phyloP scores from a whole-genome alignment of 1,140 invertebrate species.

The Scaptodrosophila lebanonensis region DNA sequence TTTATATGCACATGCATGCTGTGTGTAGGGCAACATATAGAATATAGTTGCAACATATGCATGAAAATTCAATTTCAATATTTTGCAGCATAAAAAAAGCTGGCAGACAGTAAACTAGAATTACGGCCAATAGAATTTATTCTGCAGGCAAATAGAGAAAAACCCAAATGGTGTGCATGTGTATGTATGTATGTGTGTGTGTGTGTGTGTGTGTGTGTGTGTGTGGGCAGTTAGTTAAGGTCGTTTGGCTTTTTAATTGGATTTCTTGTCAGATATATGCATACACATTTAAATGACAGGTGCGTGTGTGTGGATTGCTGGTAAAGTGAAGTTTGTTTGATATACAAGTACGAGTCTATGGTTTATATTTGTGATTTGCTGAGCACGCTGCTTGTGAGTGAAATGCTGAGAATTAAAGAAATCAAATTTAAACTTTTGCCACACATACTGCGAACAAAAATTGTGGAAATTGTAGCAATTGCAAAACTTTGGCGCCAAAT shows the following conservation, averaged over 20 bases:
- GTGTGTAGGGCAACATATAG: neutral
- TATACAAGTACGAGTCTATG: too few species aligned
- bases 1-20: slow-evolving; percentile 15
- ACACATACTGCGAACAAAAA: slow-evolving; percentile 14
- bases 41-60: slow-evolving; percentile 51
- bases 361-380: too few species aligned
- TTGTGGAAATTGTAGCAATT: slow-evolving; percentile 53
- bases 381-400: too few species aligned
- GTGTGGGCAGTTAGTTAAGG: too few species aligned
- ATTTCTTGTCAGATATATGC: too few species aligned
- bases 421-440: slow-evolving; percentile 48
- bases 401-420: slow-evolving; percentile 49
- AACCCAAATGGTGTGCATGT: too few species aligned
- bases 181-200: too few species aligned
- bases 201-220: too few species aligned
- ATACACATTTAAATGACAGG: too few species aligned
- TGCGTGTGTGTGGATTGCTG: too few species aligned
- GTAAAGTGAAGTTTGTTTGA: too few species aligned
- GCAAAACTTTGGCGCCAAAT: slow-evolving; percentile 61
- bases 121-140: slow-evolving; percentile 59
- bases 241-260: slow-evolving; percentile 44
- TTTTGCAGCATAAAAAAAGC: slow-evolving; percentile 61
- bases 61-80: slow-evolving; percentile 63
- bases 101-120: slow-evolving; percentile 31
- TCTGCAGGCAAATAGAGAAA: slow-evolving; percentile 19